Evolutionary conservation across 2,113 vertebrate genomes (phyloP).

Genomic region (Carassius gibelio): DNA sequence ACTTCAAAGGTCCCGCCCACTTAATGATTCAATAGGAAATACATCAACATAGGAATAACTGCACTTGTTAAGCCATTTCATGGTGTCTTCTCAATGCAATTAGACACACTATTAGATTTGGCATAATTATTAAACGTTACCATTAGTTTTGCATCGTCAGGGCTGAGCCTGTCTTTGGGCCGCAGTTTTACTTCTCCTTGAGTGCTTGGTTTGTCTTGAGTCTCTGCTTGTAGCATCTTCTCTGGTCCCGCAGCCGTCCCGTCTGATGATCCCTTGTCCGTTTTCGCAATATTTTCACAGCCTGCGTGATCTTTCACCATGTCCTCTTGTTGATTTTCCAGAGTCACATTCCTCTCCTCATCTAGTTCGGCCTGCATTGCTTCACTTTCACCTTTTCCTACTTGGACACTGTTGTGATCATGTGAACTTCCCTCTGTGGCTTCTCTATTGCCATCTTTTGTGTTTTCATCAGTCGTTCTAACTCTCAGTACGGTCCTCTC

Average conservation of each 20-base stretch:
- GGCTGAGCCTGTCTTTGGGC: constrained; percentile 46
- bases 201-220: constrained; percentile 12
- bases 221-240: neutral
- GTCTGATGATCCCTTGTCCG: neutral
- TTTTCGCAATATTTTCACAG: neutral
- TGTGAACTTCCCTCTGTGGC: constrained; percentile 20
- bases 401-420: neutral
- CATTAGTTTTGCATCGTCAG: constrained; percentile 39
- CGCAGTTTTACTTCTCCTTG: constrained; percentile 59
- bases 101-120: neutral
- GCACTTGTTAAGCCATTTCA: neutral
- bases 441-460: constrained; percentile 32
- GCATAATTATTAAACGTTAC: neutral
- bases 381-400: neutral
- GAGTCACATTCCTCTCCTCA: neutral
- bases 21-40: neutral
- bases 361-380: neutral
- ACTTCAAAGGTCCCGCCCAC: neutral
- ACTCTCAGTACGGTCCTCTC: constrained; percentile 9
- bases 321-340: neutral
- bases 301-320: neutral
- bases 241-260: neutral
- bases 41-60: neutral
- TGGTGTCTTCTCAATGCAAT: neutral
- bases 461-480: constrained; percentile 28